A percentile compares a stretch with the other conserved stretches of the same genome.
phyloP scores from a whole-genome alignment of 2,797 vertebrate genomes.

The Phalloptychus januarius region DNA sequence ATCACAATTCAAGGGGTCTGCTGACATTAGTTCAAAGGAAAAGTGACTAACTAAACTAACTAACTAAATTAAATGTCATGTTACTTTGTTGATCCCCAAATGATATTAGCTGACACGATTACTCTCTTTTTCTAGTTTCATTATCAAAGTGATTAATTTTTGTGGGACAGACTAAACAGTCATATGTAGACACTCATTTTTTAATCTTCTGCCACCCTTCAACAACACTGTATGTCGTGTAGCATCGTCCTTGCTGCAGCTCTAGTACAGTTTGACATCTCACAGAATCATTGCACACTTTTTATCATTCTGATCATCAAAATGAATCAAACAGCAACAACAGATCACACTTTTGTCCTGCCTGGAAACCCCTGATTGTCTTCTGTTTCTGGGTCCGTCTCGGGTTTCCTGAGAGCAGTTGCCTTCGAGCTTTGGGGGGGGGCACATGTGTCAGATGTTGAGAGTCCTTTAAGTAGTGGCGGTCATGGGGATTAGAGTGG shows the following conservation, averaged over 20 bases:
- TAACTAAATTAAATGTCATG: constrained; percentile 5
- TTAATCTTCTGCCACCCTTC: background rate
- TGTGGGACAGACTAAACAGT: background rate
- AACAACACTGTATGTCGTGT: background rate
- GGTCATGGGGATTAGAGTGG: constrained; percentile 42
- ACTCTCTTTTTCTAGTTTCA: background rate
- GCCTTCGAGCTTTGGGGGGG: constrained; percentile 15
- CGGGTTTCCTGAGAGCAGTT: constrained; percentile 12
- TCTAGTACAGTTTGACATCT: background rate
- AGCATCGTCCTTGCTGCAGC: background rate
- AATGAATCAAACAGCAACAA: background rate
- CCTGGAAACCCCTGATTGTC: background rate
- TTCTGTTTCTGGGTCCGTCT: background rate
- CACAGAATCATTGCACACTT: background rate
- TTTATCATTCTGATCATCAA: background rate
- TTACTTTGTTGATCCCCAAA: background rate
- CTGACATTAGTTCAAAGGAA: background rate
- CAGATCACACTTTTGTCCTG: background rate
- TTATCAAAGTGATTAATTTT: background rate
- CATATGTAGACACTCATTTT: background rate
- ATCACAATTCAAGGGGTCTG: background rate
- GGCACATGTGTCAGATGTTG: constrained; percentile 38
- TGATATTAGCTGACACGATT: background rate
- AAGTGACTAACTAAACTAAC: background rate
- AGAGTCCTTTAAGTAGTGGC: constrained; percentile 42